These are phyloP conservation scores for Poecilia wingei DNA, from an alignment of 2,797 vertebrate genomes.

Conservation along the genomic window DNA sequence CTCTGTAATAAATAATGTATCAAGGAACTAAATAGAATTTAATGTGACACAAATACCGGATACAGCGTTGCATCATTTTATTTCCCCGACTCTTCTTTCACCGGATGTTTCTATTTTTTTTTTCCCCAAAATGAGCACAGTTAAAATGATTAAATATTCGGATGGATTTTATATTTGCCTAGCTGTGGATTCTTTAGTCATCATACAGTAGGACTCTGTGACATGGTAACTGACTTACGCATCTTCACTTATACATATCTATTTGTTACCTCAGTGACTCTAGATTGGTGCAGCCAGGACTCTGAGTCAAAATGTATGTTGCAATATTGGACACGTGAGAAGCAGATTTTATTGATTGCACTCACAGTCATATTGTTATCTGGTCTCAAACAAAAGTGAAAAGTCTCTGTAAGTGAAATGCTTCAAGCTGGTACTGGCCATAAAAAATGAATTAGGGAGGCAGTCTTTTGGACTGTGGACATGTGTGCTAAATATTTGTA, in stretches of 20 bases:
- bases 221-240: slow-evolving; percentile 25
- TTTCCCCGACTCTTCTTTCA: slow-evolving; percentile 26
- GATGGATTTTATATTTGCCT: slow-evolving; percentile 17
- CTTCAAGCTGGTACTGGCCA: not conserved
- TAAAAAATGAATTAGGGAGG: too few species aligned
- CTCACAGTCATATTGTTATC: slow-evolving; percentile 48
- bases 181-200: not conserved
- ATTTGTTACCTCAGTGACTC: slow-evolving; percentile 58
- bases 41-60: slow-evolving; percentile 66
- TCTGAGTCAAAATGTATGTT: slow-evolving; percentile 40
- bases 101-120: slow-evolving; percentile 39
- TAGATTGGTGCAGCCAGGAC: slow-evolving; percentile 66
- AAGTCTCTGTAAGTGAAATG: not conserved
- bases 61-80: slow-evolving; percentile 48
- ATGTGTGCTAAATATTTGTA: not conserved
- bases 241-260: slow-evolving; percentile 42
- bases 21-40: slow-evolving; percentile 59
- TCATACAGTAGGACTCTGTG: slow-evolving; percentile 27
- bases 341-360: slow-evolving; percentile 68
- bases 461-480: not conserved
- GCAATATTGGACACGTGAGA: slow-evolving; percentile 61
- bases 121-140: slow-evolving; percentile 12
- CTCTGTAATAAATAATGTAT: slow-evolving; percentile 79
- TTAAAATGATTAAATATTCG: slow-evolving; percentile 36
- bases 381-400: slow-evolving; percentile 41